Base-by-base conservation (phyloP, 2,888 invertebrate species). In the Mycogona germanica region DNA sequence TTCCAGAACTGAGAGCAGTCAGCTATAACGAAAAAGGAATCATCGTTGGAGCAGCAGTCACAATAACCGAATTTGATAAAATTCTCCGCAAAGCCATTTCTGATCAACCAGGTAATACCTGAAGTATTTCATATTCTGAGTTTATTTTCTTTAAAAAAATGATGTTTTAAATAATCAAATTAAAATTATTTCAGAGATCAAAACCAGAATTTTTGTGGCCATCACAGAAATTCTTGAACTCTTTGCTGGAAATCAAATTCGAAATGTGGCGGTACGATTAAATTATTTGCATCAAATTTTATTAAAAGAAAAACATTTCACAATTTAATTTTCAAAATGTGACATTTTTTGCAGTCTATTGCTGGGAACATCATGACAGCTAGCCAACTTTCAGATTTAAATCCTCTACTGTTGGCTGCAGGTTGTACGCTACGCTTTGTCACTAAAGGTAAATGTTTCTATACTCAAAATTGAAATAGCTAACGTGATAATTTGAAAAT, bases 321-420 rank as follows among this genome's bases (percentile, higher is more conserved):
- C 9, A 14, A 46, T 46, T 28, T 41, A n/a, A n/a, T 35, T 35
- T 35, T 35, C 35, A 35, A 12, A 35, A 35, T 35, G n/a, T 35
- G n/a, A 35, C n/a, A 35, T 12, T 35, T n/a, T 35, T 59, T 66
- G 25, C 64, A 79, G 78, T 82, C 87, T 14, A 72, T 96, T 28
- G 91, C 86, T 30, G 95, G 96, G 25, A 95, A 96, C 69, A 85
- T 96, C 58, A 82, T 93, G 74, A 93, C 93, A 0, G 87, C 88
- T 17, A 95, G 93, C 71, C 95, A 96, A 0, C 93, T 96, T 67
- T 93, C 95, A 0, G 96, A 97, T 72, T 76, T 96, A 65, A 91
- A 91, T 71, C 95, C 95, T 0, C 80, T 96, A 61, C 77, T 95
- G 57, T 79, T 91, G 76, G 88, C 95, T 0, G 79, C 82, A 51